Conservation (phyloP, 2,797 vertebrate species). For the Pseudochirops corinnae region DNA sequence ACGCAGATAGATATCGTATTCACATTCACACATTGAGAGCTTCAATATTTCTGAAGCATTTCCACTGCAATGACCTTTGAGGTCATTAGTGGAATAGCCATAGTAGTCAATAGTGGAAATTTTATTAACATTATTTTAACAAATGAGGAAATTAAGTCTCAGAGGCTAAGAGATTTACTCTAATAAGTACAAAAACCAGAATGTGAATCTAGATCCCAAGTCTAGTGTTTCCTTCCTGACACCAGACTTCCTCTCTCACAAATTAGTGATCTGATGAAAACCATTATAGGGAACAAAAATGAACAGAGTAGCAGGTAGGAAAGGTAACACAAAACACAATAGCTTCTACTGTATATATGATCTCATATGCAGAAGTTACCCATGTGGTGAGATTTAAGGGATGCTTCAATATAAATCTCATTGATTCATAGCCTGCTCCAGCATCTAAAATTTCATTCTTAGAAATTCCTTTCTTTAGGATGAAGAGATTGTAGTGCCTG, state of each 20-base stretch:
- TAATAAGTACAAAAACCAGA: neutral
- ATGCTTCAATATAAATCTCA: no score
- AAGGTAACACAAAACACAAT: neutral
- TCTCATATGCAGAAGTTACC: neutral
- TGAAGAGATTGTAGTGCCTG: neutral
- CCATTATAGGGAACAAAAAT: conserved; percentile 27
- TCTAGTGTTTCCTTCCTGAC: neutral
- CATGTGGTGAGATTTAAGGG: neutral
- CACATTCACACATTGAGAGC: neutral
- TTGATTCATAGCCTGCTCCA: neutral
- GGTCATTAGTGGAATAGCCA: no score
- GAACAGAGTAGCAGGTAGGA: conserved; percentile 21
- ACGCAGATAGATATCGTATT: conserved; percentile 6
- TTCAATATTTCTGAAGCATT: neutral
- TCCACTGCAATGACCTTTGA: neutral
- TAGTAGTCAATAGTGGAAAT: neutral
- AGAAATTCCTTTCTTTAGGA: neutral
- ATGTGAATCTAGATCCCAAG: neutral
- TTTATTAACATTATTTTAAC: neutral
- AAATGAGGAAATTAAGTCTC: neutral
- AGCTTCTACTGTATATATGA: conserved; percentile 15
- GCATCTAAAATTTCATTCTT: neutral
- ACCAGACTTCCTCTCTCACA: neutral
- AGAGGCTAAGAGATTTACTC: neutral
- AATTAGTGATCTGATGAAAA: conserved; percentile 46